Conservation (phyloP, 2,113 vertebrate genomes). For the cattle (Bos taurus) region ARS-UCD2.0 NC_037335.1:32956001-32956500, state of each 20-base stretch:
- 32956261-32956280: neutral
- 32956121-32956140: neutral
- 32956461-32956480: neutral
- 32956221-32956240: neutral
- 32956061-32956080: neutral
- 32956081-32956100: neutral
- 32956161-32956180: neutral
- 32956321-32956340: fast-evolving
- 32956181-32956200: fast-evolving
- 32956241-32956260: neutral
- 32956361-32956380: neutral
- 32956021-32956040: fast-evolving
- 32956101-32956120: neutral
- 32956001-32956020: neutral
- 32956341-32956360: neutral
- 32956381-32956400: neutral
- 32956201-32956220: neutral
- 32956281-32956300: neutral
- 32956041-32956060: neutral
- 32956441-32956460: neutral
- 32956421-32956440: neutral
- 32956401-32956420: neutral
- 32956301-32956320: neutral
- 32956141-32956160: neutral
- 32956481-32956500: neutral